Conservation (phyloP, 1,140 invertebrate species). For the Pararge aegeria region DNA sequence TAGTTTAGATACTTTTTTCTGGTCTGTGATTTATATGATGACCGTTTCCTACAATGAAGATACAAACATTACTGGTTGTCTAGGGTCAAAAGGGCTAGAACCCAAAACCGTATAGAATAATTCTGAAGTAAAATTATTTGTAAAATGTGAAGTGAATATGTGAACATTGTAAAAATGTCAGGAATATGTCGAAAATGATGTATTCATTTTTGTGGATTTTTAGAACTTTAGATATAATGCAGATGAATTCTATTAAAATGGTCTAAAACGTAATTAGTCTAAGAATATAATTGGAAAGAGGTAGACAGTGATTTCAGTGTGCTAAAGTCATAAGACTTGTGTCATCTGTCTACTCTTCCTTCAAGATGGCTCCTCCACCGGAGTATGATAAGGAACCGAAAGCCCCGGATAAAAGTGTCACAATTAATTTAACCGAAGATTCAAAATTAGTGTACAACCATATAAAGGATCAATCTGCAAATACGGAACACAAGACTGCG, state of each 20-base stretch:
- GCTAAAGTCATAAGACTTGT: slow-evolving; percentile 78
- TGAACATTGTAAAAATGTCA: slow-evolving; percentile 64
- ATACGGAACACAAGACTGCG: slow-evolving; percentile 56
- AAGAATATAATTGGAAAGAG: slow-evolving; percentile 37
- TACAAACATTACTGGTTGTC: too few relatives aligned
- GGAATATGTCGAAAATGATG: slow-evolving; percentile 72
- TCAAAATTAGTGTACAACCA: slow-evolving; percentile 58
- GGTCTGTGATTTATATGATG: too few relatives aligned
- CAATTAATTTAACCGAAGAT: slow-evolving; percentile 64
- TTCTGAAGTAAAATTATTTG: too few relatives aligned
- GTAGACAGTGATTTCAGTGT: slow-evolving; percentile 64
- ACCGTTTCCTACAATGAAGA: too few relatives aligned
- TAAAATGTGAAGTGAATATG: not conserved
- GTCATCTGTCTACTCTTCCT: slow-evolving; percentile 79
- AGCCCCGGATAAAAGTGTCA: slow-evolving; percentile 83
- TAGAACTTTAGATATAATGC: slow-evolving; percentile 62
- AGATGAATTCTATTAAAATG: slow-evolving; percentile 55
- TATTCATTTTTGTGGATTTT: slow-evolving; percentile 59
- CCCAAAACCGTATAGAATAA: too few relatives aligned
- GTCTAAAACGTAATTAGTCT: slow-evolving; percentile 56
- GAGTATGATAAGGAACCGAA: slow-evolving; percentile 85
- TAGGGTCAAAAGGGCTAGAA: too few relatives aligned
- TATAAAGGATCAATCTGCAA: slow-evolving; percentile 58
- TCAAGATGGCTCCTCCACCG: slow-evolving; percentile 86
- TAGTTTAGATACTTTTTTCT: too few relatives aligned